Conservation (phyloP, 1,140 invertebrate genomes). For the Microplitis mediator region DNA sequence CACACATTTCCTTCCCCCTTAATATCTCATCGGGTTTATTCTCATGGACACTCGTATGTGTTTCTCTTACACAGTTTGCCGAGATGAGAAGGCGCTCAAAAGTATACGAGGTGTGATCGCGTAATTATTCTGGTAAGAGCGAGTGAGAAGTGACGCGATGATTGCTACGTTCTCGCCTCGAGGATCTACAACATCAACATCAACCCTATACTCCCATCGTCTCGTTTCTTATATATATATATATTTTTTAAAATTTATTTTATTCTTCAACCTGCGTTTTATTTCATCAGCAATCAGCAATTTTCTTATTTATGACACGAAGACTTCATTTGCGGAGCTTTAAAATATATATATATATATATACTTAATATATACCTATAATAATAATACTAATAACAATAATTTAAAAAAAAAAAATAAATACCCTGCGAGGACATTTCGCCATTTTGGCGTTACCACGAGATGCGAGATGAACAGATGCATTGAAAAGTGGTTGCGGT, state of each 20-base stretch:
- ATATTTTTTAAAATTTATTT: background rate
- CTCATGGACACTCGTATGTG: too few relatives aligned
- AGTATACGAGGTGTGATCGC: constrained; percentile 33
- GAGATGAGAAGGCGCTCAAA: too few relatives aligned
- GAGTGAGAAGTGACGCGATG: constrained; percentile 36
- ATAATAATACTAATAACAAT: background rate
- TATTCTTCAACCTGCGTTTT: background rate
- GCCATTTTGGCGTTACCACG: constrained; percentile 14
- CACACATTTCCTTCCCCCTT: too few relatives aligned
- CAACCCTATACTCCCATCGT: background rate
- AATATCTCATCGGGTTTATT: too few relatives aligned
- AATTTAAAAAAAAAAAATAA: background rate
- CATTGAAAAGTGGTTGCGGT: background rate
- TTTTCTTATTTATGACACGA: constrained; percentile 21
- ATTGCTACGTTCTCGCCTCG: constrained; percentile 34
- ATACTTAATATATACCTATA: background rate
- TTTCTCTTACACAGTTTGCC: too few relatives aligned
- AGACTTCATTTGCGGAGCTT: constrained; percentile 3
- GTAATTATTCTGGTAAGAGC: constrained; percentile 36
- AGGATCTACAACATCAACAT: background rate
- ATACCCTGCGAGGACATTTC: background rate
- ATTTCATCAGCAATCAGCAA: background rate
- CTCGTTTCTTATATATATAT: background rate
- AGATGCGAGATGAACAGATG: background rate
- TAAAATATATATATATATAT: background rate